Evolutionary conservation across 2,888 invertebrate species (phyloP).

Genomic region (Agrotis puta): DNA sequence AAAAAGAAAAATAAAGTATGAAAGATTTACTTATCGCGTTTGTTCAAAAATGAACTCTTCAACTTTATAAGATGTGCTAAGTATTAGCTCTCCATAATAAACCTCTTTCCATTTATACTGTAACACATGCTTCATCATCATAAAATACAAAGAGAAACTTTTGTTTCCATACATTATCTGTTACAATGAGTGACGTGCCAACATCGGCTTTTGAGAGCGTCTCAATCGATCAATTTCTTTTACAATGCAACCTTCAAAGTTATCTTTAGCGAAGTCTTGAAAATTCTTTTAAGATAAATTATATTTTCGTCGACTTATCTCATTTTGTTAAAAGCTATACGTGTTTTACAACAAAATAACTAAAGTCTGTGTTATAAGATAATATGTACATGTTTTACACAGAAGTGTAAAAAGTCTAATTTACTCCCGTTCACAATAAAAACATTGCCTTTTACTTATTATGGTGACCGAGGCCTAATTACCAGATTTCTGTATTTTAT

Average conservation of each 20-base stretch:
- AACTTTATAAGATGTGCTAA: too few relatives aligned
- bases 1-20: too few relatives aligned
- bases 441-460: too few relatives aligned
- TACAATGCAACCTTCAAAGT: slow-evolving; percentile 57
- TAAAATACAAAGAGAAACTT: slow-evolving; percentile 42
- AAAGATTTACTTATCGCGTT: too few relatives aligned
- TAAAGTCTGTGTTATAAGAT: too few relatives aligned
- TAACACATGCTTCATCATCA: slow-evolving; percentile 26
- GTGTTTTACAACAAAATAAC: too few relatives aligned
- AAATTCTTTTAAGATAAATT: slow-evolving; percentile 17
- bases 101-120: slow-evolving; percentile 6
- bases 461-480: too few relatives aligned
- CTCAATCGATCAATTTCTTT: slow-evolving; percentile 61
- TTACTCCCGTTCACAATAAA: too few relatives aligned
- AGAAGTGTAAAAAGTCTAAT: too few relatives aligned
- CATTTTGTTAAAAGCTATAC: neutral
- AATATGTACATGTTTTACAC: too few relatives aligned
- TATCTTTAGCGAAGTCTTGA: slow-evolving; percentile 28
- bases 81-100: neutral
- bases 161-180: slow-evolving; percentile 49
- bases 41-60: too few relatives aligned
- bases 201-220: slow-evolving; percentile 47
- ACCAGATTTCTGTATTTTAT: too few relatives aligned
- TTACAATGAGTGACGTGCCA: slow-evolving; percentile 55
- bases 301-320: neutral